Percentiles rank a stretch among this genome's conserved stretches.
Conservation (phyloP, 1,140 invertebrate genomes). For the Coenobita brevimanus region DNA sequence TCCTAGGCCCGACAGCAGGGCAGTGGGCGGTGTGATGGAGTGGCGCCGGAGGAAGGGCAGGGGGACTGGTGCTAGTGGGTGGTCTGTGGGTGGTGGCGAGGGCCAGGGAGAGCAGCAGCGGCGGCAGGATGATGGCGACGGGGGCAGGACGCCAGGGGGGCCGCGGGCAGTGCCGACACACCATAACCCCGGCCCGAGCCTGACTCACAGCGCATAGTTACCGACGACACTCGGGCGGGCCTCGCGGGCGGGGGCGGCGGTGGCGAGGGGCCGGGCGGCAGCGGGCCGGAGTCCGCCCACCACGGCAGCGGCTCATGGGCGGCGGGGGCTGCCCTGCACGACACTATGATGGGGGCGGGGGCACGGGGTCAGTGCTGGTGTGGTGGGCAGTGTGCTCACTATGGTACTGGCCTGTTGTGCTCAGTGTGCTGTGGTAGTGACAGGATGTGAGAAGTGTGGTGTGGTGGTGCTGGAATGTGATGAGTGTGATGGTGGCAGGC, state of each 20-base stretch:
- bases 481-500: constrained; percentile 5
- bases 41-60: constrained; percentile 13
- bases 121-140: constrained; percentile 50
- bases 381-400: background rate
- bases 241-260: constrained; percentile 59
- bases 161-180: constrained; percentile 62
- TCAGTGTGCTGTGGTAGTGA: too few species aligned
- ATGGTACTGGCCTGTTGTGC: too few species aligned
- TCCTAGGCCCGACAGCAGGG: background rate
- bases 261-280: constrained; percentile 42
- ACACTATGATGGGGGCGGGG: constrained; percentile 7
- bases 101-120: constrained; percentile 49
- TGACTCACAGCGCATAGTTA: constrained; percentile 65
- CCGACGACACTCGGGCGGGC: constrained; percentile 53
- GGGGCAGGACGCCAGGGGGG: constrained; percentile 60
- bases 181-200: constrained; percentile 62
- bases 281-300: constrained; percentile 55
- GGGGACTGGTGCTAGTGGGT: constrained; percentile 24
- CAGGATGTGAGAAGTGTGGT: background rate
- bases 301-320: constrained; percentile 61
- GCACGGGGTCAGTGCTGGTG: background rate
- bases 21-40: constrained; percentile 24
- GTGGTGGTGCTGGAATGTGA: too few species aligned
- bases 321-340: constrained; percentile 41
- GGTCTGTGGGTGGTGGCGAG: constrained; percentile 51